Evolutionary conservation across 2,113 vertebrate species (phyloP), one percentile per base, ranked within the genome.

Genomic region (Aphyosemion australe): DNA sequence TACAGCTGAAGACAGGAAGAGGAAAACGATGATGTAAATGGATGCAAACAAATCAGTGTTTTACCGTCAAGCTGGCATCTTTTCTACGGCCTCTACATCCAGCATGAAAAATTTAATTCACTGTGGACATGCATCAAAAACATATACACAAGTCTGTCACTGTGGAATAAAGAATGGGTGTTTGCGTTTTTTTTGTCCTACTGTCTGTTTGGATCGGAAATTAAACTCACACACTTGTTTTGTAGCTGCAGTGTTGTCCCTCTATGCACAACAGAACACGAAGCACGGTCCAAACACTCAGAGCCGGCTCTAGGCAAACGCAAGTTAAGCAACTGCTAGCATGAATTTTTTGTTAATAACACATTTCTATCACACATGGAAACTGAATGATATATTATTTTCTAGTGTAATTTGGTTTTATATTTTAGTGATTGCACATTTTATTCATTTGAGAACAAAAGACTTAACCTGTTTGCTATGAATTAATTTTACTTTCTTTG

Each of bases 41-140:
- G 57, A 71, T 53, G 26, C 48, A 4, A 61, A 51, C 43, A 69
- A 53, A 73, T 67, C 46, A 66, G 73, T 46, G 69, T 70, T 77
- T 45, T 26, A 46, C 19, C 32, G 56, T 68, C n/a, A 64, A 64
- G 1, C 34, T 53, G 41, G 46, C 19, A 43, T 64, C 10, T 50
- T 48, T 60, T 64, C 26, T 48, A n/a, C 26, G 32, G 59, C 46
- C 18, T 51, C 26, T 0, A 37, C 26, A 34, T 53, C 39, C 12
- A 20, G 16, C 12, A 21, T 8, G 31, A 34, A 13, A 64, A 52
- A 51, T n/a, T 18, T 18, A 18, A 45, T 43, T 37, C 43, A 45
- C n/a, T 57, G 8, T 42, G 20, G 15, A 42, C 46, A 58, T 50
- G 15, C 18, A 48, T 43, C 8, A 37, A 55, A 65, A 7, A 10